Base-by-base conservation (phyloP, 2,113 vertebrate species). In the Fregata magnificens region DNA sequence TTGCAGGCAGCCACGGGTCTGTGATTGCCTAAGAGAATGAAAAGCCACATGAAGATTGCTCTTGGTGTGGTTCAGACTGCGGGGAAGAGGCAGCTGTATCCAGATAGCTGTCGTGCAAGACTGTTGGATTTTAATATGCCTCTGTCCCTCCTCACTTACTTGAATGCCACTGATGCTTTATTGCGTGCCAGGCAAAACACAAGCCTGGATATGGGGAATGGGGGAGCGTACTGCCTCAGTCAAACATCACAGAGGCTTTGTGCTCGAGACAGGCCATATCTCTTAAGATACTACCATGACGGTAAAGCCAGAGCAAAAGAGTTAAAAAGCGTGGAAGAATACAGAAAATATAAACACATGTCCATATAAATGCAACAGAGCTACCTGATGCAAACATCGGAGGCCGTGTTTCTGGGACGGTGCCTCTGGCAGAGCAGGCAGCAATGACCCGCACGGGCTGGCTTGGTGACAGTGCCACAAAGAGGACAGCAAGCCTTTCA, bases 211-310 rank as follows among this genome's bases (percentile, higher is more conserved):
- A 6, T 1, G 6, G 40, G 52, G 21, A 82, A 50, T 1, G 9
- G 2, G 59, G 53, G 76, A 38, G 9, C 4, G 0, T 3, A 3
- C 29, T 36, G 25, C 66, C 42, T 69, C 77, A 47, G 56, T 52
- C 29, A 38, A 2, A 24, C 2, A 1, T 4, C 73, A 17, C 11
- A 0, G n/a, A 24, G 42, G 26, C 67, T 15, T 63, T 32, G 47
- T 29, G 42, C 36, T 65, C 0, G 0, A 70, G 71, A 52, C 58
- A 72, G 71, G 21, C 31, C 7, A 1, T 10, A 4, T 28, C 62
- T 34, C 49, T 29, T 44, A 20, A 17, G 40, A 56, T 18, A 10
- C 34, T 18, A 10, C 34, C 17, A 8, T 16, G 22, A 12, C 25
- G 24, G 24, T 10, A 73, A 69, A 73, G 2, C 36, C 53, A 56